Percentiles rank a stretch among this genome's conserved stretches.
Conservation (phyloP, 2,888 invertebrate genomes). For the Nomada ferruginata region DNA sequence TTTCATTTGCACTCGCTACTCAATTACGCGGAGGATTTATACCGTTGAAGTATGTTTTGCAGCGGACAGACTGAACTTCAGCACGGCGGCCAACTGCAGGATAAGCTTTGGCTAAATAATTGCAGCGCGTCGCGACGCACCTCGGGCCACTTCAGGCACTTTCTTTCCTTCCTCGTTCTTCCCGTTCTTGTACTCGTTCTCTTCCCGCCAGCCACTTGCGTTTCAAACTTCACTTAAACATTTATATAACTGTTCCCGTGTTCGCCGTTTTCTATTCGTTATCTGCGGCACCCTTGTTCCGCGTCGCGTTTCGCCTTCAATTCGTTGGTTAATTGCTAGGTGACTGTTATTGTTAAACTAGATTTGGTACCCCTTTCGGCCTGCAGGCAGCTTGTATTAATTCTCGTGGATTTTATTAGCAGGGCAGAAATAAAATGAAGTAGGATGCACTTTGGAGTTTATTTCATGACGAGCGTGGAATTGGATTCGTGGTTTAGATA, state of each 20-base stretch:
- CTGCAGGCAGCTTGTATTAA: background rate
- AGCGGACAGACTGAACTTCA: conserved; percentile 16
- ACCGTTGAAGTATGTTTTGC: conserved; percentile 44
- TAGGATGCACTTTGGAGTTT: no score
- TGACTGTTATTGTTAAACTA: background rate
- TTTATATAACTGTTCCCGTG: background rate
- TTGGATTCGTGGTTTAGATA: no score
- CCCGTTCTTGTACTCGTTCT: background rate
- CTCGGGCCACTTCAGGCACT: conserved; percentile 18
- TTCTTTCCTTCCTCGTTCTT: conserved; percentile 14
- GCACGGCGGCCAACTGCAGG: conserved; percentile 17
- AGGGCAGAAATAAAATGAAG: no score
- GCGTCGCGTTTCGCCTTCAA: background rate
- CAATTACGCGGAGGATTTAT: conserved; percentile 57
- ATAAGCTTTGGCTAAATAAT: conserved; percentile 63
- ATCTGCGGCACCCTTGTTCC: background rate
- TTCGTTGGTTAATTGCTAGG: background rate
- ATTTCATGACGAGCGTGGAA: no score
- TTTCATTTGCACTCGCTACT: conserved; percentile 57
- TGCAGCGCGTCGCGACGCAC: conserved; percentile 44
- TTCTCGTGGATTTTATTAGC: no score
- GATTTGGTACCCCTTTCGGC: background rate
- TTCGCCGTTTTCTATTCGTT: background rate
- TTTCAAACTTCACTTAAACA: conserved; percentile 3
- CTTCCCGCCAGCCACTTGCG: background rate